Evolutionary conservation across 1,140 invertebrate genomes (phyloP), one percentile per base, ranked within the genome.

Genomic region (Sminthurides bifidus): DNA sequence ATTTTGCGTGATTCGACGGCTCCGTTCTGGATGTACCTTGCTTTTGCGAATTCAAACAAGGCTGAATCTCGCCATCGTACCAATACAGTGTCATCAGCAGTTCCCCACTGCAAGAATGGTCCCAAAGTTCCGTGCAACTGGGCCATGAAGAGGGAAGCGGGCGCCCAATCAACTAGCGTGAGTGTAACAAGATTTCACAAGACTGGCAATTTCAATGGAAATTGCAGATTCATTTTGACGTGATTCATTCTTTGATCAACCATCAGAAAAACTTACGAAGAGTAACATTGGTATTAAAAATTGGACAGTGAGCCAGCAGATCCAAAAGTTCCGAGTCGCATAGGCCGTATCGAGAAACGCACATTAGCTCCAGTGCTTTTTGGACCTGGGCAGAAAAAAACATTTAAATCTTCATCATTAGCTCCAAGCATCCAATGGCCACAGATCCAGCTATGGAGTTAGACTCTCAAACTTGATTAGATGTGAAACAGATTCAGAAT

Each of bases 281-380:
- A 58, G 79, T 81, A 44, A 75, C 75, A 48, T 74, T 73, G 56
- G 76, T 80, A 66, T 82, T 78, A 49, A 84, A 84, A 46, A 73
- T 73, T n/a, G 80, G 75, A 67, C 84, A 80, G 56, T 79, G 75
- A 1, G 82, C 81, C 27, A 87, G 64, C 17, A 87, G 69, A 69
- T 87, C 84, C 58, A 85, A 69, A 68, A 85, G 78, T 71, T 87
- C 85, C 4, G 78, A 80, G 64, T 83, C 80, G 14, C 79, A 78
- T n/a, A 87, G 69, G 0, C 85, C 84, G 64, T 80, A 76, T 35
- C 81, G 76, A 4, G 82, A 75, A 5, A 79, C 79, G 1, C 80
- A 79, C 17, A 85, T 72, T 33, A 85, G 73, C 1, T 81, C 79
- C n/a, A 86, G 69, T 12, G 73, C 78, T 73, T 68, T 74, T 66